Conservation (phyloP, 2,888 invertebrate species). For the Plusia festucae region DNA sequence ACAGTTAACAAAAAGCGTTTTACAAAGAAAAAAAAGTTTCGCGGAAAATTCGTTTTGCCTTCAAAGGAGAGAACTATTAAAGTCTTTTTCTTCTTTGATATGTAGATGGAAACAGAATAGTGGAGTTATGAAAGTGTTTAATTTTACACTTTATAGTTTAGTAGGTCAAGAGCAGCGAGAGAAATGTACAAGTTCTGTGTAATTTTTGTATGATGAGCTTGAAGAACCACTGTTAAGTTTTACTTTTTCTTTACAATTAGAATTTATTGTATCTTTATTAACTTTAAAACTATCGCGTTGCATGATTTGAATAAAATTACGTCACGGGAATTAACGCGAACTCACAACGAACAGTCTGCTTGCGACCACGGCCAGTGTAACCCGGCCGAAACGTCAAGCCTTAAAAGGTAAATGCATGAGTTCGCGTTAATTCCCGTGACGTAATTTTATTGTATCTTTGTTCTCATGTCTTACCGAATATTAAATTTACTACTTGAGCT, state of each 20-base stretch:
- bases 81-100: constrained; percentile 60
- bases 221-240: neutral
- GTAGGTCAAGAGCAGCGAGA: constrained; percentile 25
- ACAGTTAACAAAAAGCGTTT: constrained; percentile 71
- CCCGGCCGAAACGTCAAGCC: no score
- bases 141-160: constrained; percentile 42
- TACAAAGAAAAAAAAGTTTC: constrained; percentile 66
- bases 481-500: no score
- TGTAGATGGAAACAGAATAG: constrained; percentile 58
- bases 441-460: no score
- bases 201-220: constrained; percentile 3
- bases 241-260: no score
- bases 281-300: neutral
- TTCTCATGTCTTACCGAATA: no score
- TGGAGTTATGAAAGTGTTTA: constrained; percentile 50
- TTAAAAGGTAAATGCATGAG: no score
- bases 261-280: neutral
- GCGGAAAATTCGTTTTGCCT: constrained; percentile 69
- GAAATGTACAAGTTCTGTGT: neutral
- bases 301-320: no score
- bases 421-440: no score
- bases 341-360: no score
- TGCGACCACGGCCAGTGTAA: no score
- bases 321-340: no score
- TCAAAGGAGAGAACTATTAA: constrained; percentile 65